Evolutionary conservation across 2,888 invertebrate genomes (phyloP), one percentile per base, ranked within the genome.

Genomic region (Carpatolechia fugitivella): DNA sequence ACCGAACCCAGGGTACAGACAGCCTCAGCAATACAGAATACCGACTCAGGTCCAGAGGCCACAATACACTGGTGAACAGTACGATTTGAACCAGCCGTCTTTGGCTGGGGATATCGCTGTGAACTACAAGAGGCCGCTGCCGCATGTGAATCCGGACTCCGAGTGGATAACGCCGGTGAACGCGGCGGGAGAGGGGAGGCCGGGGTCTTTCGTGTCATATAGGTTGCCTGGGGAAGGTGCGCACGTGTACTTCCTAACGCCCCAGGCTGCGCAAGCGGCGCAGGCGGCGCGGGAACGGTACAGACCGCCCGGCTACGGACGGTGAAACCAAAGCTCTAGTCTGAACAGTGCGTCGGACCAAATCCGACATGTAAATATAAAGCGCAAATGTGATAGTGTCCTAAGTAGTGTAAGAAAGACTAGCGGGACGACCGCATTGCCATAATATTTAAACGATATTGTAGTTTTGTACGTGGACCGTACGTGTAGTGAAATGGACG

Each of bases 201-300:
- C 86, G n/a, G 92, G 91, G n/a, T 92, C 94, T 16, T 93, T 93
- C 68, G 93, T 95, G 62, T 94, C 95, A 8, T 95, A 95, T 78
- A 86, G 93, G 66, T 82, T 95, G 56, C 95, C 95, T 0, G 95
- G 95, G 0, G 94, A 94, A 65, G 94, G 94, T 8, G 95, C 95
- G 0, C 95, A 95, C 80, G 94, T 95, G 69, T 95, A 95, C 76
- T 95, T 95, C 86, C 82, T 95, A 57, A 95, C 95, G 55, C 95
- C 95, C 1, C 94, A 94, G 68, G 91, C 92, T 18, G 90, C 85
- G 54, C 69, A 69, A n/a, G 59, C 77, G 36, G 61, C 78, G 35
- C 79, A 78, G 55, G 73, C 73, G 53, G 65, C 76, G 56, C 69
- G 84, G 41, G 80, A 85, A 55, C 70, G 86, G 64, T 86, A 85